Base-by-base conservation (phyloP, 30 jellyfish, hydroid and myxozoan genomes). In the Morbakka virulenta region DNA sequence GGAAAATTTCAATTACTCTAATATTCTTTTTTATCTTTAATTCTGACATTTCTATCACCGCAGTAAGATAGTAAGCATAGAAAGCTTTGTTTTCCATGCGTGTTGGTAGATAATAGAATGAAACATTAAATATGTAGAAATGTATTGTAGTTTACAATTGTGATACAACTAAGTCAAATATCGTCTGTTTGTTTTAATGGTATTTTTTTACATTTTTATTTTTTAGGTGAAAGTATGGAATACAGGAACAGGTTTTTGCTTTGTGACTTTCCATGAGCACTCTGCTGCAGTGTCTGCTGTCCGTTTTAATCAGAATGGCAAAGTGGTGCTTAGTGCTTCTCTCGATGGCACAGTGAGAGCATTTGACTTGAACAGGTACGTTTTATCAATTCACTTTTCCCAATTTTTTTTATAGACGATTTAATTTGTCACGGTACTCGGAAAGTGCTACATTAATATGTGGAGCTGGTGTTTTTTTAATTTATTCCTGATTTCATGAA, bases 341-440 rank as follows among this genome's bases (percentile, higher is more conserved):
- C 84, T 93, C 2, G 99, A 93, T 72, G 99, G 99, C 65, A 80
- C 99, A 27, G 96, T 88, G 31, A 67, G 99, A 57, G 95, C 97
- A 25, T 93, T 93, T 48, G 99, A 93, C 65, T 63, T 93, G 67
- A 93, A 92, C 80, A 82, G 99, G 97, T 90, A 63, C 0, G 67
- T 35, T 50, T 6, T 6, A 20, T 21, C 33, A n/a, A n/a, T n/a
- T n/a, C n/a, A n/a, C 14, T 12, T 12, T 12, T 61, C 14, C n/a
- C 11, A 12, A 12, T 12, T 61, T 61, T 12, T 61, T 61, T 12
- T 61, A 24, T 14, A 61, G 28, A 0, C 28, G 72, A 12, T 14
- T 17, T 14, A 0, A n/a, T n/a, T n/a, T 13, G 4, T 4, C 20
- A 3, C 22, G 35, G 0, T 64, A 11, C 6, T 64, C 9, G 3